These are phyloP conservation scores for Saimiri boliviensis DNA, from an alignment of 2,113 vertebrate species.

Conservation along the genomic window DNA sequence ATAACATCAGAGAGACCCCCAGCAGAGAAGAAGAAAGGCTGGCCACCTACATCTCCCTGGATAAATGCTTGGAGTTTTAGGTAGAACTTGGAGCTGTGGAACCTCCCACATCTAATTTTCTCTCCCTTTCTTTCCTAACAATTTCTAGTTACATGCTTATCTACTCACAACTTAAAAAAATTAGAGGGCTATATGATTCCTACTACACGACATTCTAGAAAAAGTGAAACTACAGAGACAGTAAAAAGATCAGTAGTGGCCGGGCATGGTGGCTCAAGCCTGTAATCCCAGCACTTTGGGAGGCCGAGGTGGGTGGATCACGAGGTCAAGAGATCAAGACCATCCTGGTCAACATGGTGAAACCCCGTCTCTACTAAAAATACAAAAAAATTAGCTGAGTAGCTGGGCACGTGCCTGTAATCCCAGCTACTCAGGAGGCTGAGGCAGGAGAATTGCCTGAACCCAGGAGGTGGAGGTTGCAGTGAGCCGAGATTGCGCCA, in stretches of 20 bases:
- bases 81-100: background rate
- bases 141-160: background rate
- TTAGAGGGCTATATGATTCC: background rate
- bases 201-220: background rate
- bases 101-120: background rate
- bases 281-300: too few relatives aligned
- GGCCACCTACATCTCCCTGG: background rate
- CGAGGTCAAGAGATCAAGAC: too few relatives aligned
- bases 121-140: background rate
- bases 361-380: too few relatives aligned
- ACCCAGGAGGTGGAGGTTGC: too few relatives aligned
- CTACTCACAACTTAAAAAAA: background rate
- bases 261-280: too few relatives aligned
- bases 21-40: background rate
- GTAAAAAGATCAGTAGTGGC: background rate
- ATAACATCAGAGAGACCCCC: background rate
- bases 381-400: too few relatives aligned
- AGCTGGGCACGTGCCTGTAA: too few relatives aligned
- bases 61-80: constrained; percentile 10
- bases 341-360: too few relatives aligned
- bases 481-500: too few relatives aligned
- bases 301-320: too few relatives aligned
- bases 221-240: background rate
- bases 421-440: too few relatives aligned
- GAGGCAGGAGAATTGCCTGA: too few relatives aligned